Percentiles rank a stretch among this genome's conserved stretches.
phyloP scores from a whole-genome alignment of 2,888 invertebrate genomes.

The Athalia cordata region DNA sequence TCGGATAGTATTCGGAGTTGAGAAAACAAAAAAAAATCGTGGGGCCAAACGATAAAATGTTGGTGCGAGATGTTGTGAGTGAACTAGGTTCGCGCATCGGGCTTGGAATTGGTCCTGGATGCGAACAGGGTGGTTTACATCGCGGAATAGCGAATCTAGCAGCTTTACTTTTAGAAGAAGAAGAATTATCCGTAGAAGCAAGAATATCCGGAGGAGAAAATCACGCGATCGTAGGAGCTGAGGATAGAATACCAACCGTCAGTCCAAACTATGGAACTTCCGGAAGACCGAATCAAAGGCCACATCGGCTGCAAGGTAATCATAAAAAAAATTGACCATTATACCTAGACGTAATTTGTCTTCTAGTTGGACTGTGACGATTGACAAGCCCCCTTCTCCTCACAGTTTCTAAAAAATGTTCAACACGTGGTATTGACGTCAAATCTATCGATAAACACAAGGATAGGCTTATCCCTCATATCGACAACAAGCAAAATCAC shows the following conservation, averaged over 20 bases:
- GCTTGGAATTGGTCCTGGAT: conserved; percentile 39
- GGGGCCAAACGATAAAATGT: conserved; percentile 33
- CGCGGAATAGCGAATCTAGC: conserved; percentile 43
- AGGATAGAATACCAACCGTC: conserved; percentile 42
- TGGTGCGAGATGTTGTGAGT: conserved; percentile 46
- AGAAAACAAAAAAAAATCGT: not conserved
- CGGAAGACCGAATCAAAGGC: not conserved
- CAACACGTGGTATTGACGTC: no score
- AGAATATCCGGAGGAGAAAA: conserved; percentile 40
- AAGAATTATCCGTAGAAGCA: conserved; percentile 11
- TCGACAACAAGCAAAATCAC: no score
- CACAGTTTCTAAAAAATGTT: no score
- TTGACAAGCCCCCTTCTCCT: no score
- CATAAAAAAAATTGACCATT: not conserved
- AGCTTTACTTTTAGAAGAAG: conserved; percentile 42
- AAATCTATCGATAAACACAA: no score
- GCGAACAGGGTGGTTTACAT: conserved; percentile 30
- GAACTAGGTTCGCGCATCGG: conserved; percentile 45
- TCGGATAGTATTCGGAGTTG: not conserved
- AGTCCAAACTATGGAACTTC: conserved; percentile 28
- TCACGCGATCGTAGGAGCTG: conserved; percentile 38
- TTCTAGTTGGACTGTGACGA: no score
- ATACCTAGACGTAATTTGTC: no score
- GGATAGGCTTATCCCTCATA: no score
- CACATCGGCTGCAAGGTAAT: conserved; percentile 23